Evolutionary conservation across 2,113 vertebrate species (phyloP).

Genomic region (Elanoides forficatus): DNA sequence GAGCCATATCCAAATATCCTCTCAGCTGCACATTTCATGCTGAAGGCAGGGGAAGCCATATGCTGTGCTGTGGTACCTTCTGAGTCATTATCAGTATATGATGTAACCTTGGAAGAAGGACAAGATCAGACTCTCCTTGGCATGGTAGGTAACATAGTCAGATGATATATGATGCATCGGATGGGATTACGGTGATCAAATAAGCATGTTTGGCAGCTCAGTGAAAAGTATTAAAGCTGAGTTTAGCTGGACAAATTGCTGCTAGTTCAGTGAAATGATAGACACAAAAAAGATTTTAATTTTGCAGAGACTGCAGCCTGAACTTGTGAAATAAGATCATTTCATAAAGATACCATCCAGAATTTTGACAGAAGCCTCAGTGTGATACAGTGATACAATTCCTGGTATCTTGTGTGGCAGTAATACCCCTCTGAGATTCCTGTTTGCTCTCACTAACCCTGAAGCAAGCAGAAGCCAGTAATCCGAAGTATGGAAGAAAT

Average conservation of each 20-base stretch:
- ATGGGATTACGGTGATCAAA: background rate
- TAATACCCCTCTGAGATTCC: background rate
- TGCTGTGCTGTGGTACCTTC: background rate
- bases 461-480: background rate
- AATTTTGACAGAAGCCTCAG: background rate
- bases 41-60: conserved; percentile 58
- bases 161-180: background rate
- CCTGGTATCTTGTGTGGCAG: background rate
- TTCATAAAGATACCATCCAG: background rate
- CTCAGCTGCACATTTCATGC: conserved; percentile 56
- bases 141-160: background rate
- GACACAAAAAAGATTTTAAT: background rate
- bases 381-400: background rate
- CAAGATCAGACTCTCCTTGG: background rate
- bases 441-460: background rate
- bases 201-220: background rate
- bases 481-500: background rate
- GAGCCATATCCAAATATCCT: conserved; percentile 54
- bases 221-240: background rate
- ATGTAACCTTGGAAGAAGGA: conserved; percentile 36
- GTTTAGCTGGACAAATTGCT: background rate
- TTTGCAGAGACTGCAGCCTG: background rate
- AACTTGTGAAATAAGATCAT: background rate
- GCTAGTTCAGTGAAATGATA: background rate
- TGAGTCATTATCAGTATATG: background rate